Evolutionary conservation across 2,797 vertebrate species (phyloP).

Genomic region (Staurois parvus): DNA sequence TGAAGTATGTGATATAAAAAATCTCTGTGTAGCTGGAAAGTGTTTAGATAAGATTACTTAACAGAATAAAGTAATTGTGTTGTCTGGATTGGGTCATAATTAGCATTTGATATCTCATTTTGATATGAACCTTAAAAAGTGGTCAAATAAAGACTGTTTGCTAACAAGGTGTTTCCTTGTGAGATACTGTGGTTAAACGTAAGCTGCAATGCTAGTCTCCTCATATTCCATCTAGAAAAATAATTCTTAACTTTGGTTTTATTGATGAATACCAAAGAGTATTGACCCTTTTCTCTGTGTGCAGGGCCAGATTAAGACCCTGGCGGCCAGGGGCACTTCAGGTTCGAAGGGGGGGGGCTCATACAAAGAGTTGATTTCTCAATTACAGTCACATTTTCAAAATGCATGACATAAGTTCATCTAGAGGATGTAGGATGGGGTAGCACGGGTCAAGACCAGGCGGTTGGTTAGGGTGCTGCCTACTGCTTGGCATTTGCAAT

Average conservation of each 20-base stretch:
- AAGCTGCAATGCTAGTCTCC: not conserved
- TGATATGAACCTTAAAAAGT: constrained; percentile 10
- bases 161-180: constrained; percentile 30
- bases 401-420: too few relatives aligned
- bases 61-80: not conserved
- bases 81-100: not conserved
- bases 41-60: constrained; percentile 1
- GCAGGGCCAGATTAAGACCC: too few relatives aligned
- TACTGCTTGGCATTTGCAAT: too few relatives aligned
- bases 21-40: not conserved
- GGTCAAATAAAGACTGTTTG: constrained; percentile 28
- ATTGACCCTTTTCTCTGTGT: not conserved
- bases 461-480: too few relatives aligned
- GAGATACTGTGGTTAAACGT: not conserved
- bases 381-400: too few relatives aligned
- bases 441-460: too few relatives aligned
- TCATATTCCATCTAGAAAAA: not conserved
- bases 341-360: too few relatives aligned
- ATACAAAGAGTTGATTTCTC: too few relatives aligned
- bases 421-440: too few relatives aligned
- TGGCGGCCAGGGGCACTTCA: too few relatives aligned
- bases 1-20: not conserved
- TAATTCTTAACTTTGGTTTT: not conserved
- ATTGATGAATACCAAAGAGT: not conserved
- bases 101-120: constrained; percentile 9